These are phyloP conservation scores for Riparia riparia DNA, from an alignment of 2,113 vertebrate genomes.

Conservation along the genomic window DNA sequence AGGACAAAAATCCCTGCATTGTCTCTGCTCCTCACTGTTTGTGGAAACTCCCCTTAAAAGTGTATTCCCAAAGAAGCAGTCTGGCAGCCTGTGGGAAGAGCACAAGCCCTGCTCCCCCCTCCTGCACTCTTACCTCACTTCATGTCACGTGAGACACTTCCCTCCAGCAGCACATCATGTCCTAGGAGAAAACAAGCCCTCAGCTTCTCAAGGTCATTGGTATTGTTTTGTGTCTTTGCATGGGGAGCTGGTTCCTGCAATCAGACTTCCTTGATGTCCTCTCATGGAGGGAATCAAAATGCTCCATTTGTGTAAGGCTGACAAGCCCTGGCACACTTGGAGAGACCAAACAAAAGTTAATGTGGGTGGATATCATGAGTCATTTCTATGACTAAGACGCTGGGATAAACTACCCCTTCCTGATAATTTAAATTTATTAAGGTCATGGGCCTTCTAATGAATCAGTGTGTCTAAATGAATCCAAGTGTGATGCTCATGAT, in stretches of 20 bases:
- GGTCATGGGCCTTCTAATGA: slow-evolving; percentile 24
- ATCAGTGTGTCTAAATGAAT: slow-evolving; percentile 26
- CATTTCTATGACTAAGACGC: slow-evolving; percentile 62
- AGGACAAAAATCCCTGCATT: neutral
- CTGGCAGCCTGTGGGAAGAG: slow-evolving; percentile 10
- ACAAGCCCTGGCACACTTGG: slow-evolving; percentile 53
- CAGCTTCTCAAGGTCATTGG: slow-evolving; percentile 32
- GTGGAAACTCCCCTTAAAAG: neutral
- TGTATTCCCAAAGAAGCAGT: slow-evolving; percentile 13
- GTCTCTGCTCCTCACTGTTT: neutral
- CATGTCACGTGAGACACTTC: slow-evolving; percentile 18
- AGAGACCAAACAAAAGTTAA: slow-evolving; percentile 69
- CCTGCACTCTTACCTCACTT: slow-evolving; percentile 25
- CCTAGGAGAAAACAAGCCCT: slow-evolving; percentile 46
- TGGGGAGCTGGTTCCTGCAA: slow-evolving; percentile 35
- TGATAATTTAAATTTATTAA: slow-evolving; percentile 56
- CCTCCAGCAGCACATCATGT: slow-evolving; percentile 2
- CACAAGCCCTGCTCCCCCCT: neutral
- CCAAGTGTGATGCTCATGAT: neutral
- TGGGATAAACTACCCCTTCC: slow-evolving; percentile 52
- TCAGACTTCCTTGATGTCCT: slow-evolving; percentile 45
- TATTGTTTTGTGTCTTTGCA: slow-evolving; percentile 24
- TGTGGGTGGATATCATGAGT: slow-evolving; percentile 67
- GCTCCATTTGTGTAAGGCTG: slow-evolving; percentile 51
- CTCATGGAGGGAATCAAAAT: slow-evolving; percentile 50